Evolutionary conservation across 2,797 vertebrate genomes (phyloP).

Genomic region (Heliangelus exortis): DNA sequence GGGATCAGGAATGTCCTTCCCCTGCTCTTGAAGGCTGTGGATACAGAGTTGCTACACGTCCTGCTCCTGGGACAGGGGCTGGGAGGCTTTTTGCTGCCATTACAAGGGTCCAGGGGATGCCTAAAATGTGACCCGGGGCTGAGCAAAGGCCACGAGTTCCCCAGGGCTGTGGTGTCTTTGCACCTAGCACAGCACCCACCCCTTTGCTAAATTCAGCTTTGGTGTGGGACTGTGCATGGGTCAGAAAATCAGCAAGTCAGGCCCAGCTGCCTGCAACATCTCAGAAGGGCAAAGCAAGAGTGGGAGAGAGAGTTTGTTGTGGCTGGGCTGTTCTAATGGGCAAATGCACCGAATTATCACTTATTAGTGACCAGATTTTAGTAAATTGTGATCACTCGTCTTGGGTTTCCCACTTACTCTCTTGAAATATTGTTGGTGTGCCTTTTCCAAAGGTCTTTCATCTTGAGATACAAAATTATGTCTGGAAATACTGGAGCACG

Average conservation of each 20-base stretch:
- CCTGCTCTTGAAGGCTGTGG: neutral
- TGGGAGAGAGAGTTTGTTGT: neutral
- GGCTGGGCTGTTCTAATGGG: neutral
- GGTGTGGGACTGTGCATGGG: accelerated
- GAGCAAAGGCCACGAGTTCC: neutral
- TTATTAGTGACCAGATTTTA: neutral
- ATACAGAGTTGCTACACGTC: accelerated
- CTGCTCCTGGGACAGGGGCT: accelerated
- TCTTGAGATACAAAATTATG: neutral
- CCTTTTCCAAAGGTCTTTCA: neutral
- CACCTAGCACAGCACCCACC: too few relatives aligned
- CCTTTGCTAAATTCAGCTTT: neutral
- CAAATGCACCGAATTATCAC: neutral
- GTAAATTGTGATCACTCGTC: neutral
- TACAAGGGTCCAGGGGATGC: accelerated
- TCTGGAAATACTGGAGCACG: neutral
- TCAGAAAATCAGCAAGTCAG: neutral
- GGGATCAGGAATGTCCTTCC: neutral
- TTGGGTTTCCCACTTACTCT: neutral
- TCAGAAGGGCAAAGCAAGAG: neutral
- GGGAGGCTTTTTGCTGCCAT: neutral
- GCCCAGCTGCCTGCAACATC: neutral
- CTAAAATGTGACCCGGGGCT: neutral
- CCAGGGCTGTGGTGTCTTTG: accelerated
- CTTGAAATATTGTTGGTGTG: accelerated